phyloP scores from a whole-genome alignment of 2,888 invertebrate genomes.

The Tupiocoris notatus region DNA sequence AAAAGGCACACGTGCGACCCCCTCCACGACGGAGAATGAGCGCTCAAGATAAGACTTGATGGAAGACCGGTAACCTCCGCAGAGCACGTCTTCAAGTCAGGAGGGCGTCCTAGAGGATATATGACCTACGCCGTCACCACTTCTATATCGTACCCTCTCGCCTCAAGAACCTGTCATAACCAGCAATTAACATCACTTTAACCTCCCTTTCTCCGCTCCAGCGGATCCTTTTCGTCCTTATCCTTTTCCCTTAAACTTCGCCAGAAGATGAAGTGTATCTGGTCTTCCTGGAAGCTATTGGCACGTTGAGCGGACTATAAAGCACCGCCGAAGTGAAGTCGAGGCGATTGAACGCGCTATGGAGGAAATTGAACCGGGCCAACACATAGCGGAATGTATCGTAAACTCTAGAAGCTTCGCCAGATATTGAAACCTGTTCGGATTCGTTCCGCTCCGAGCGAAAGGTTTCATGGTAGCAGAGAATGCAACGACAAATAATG shows the following conservation, averaged over 20 bases:
- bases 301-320: background rate
- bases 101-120: slow-evolving; percentile 8
- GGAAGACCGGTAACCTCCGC: slow-evolving; percentile 22
- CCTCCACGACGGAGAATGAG: background rate
- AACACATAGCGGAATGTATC: background rate
- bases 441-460: too few species aligned
- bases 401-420: too few species aligned
- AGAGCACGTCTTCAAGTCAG: slow-evolving; percentile 34
- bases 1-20: slow-evolving; percentile 18
- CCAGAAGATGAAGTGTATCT: background rate
- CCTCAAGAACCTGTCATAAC: slow-evolving; percentile 27
- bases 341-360: background rate
- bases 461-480: too few species aligned
- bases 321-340: background rate
- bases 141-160: slow-evolving; percentile 7
- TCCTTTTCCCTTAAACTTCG: background rate
- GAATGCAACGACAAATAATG: too few species aligned
- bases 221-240: background rate
- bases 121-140: slow-evolving; percentile 13
- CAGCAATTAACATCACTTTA: slow-evolving; percentile 30
- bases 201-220: background rate
- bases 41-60: slow-evolving; percentile 28
- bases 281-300: background rate
- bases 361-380: background rate
- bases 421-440: too few species aligned